Conservation (phyloP, 2,888 invertebrate genomes). For the Metalampra italica region DNA sequence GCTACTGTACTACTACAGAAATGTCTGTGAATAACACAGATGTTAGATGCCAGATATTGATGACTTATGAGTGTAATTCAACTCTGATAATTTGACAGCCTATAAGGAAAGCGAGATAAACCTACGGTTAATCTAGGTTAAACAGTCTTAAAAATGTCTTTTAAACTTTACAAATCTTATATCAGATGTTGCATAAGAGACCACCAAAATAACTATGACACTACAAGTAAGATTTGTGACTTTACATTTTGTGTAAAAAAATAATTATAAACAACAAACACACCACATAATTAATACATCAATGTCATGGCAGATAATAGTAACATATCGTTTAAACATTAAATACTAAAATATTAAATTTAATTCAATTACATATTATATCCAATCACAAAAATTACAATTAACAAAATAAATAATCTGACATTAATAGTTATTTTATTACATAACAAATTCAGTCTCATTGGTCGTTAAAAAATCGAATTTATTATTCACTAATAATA, state of each 20-base stretch:
- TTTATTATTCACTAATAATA: constrained; percentile 32
- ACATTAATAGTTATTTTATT: constrained; percentile 41
- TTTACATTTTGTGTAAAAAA: constrained; percentile 10
- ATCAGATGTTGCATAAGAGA: constrained; percentile 21
- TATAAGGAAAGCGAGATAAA: constrained; percentile 30
- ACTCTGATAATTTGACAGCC: constrained; percentile 19
- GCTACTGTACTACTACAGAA: too few relatives aligned
- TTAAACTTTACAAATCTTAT: constrained; percentile 32
- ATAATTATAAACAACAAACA: constrained; percentile 1
- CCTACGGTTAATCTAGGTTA: constrained; percentile 29
- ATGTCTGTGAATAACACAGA: too few relatives aligned
- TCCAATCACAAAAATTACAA: constrained; percentile 29
- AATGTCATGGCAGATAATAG: constrained; percentile 31
- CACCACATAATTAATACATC: constrained; percentile 14
- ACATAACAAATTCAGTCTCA: constrained; percentile 76
- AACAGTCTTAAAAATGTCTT: constrained; percentile 66
- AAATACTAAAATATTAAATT: constrained; percentile 21
- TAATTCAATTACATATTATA: constrained; percentile 19
- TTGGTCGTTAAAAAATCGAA: constrained; percentile 61
- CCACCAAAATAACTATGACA: constrained; percentile 14
- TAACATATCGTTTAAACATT: constrained; percentile 16
- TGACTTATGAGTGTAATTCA: too few relatives aligned
- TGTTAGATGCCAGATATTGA: too few relatives aligned
- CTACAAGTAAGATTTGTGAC: constrained; percentile 24
- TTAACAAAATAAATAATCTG: constrained; percentile 65